Conservation (phyloP, 2,797 vertebrate genomes). For the Scomberomorus guttatus region DNA sequence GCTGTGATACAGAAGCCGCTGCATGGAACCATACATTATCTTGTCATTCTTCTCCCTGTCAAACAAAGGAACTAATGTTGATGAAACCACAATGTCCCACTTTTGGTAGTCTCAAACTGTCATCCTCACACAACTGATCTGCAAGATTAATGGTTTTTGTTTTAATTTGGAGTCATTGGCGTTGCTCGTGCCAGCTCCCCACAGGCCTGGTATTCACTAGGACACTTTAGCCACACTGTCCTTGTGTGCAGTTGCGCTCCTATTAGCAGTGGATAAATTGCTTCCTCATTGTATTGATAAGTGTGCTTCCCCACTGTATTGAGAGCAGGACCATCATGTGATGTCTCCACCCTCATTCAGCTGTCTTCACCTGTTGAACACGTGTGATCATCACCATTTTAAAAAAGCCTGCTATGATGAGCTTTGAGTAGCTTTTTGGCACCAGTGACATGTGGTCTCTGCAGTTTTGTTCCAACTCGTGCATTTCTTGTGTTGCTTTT, state of each 20-base stretch:
- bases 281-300: constrained; percentile 2
- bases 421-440: constrained; percentile 1
- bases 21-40: constrained; percentile 41
- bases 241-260: constrained; percentile 1
- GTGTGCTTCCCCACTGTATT: not conserved
- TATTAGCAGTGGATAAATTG: constrained; percentile 13
- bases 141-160: constrained; percentile 42
- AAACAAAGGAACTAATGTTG: constrained; percentile 40
- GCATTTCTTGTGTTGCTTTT: constrained; percentile 2
- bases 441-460: not conserved
- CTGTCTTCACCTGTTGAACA: too few relatives aligned
- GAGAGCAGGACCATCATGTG: too few relatives aligned
- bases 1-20: constrained; percentile 40
- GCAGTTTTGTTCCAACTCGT: constrained; percentile 10
- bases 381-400: not conserved
- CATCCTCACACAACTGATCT: constrained; percentile 30
- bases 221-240: constrained; percentile 17
- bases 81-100: constrained; percentile 25
- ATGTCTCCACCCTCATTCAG: constrained; percentile 20
- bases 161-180: constrained; percentile 36
- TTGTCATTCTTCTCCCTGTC: constrained; percentile 43
- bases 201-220: constrained; percentile 3
- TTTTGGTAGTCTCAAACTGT: constrained; percentile 51
- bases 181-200: constrained; percentile 19
- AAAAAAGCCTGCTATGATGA: constrained; percentile 1